Evolutionary conservation across 2,797 vertebrate species (phyloP).

Genomic region (Gallirallus australis): DNA sequence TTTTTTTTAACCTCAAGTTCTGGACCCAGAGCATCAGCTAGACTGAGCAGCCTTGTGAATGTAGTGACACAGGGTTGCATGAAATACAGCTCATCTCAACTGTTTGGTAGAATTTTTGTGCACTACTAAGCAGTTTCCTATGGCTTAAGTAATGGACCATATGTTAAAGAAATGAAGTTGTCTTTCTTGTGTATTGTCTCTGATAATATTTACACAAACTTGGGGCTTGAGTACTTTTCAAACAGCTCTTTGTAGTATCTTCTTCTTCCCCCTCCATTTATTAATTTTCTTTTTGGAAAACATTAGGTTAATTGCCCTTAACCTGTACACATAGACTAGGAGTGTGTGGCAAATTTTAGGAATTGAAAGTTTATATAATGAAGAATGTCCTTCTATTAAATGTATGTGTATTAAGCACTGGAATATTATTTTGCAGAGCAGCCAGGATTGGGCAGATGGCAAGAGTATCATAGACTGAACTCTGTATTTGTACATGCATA

Average conservation of each 20-base stretch:
- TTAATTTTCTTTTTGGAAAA: not conserved
- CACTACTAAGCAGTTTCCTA: not conserved
- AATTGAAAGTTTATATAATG: not conserved
- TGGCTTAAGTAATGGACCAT: not conserved
- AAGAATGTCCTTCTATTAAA: not conserved
- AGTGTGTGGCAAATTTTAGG: not conserved
- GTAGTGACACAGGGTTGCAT: not conserved
- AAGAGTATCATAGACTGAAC: not conserved
- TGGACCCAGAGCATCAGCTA: not conserved
- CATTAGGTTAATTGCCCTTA: not conserved
- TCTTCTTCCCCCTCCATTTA: not conserved
- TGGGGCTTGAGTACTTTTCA: not conserved
- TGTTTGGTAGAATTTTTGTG: not conserved
- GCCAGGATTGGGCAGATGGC: not conserved
- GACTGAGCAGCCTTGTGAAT: not conserved
- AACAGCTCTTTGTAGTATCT: not conserved
- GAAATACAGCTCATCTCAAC: not conserved
- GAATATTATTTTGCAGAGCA: not conserved
- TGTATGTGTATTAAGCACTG: not conserved
- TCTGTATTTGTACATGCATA: not conserved
- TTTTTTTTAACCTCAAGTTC: not conserved
- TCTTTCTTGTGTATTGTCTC: not conserved
- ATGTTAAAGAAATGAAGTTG: not conserved
- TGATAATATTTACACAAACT: not conserved
- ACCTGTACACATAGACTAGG: not conserved